These are phyloP conservation scores for Octomys mimax DNA, from an alignment of 2,797 vertebrate species.

Conservation along the genomic window DNA sequence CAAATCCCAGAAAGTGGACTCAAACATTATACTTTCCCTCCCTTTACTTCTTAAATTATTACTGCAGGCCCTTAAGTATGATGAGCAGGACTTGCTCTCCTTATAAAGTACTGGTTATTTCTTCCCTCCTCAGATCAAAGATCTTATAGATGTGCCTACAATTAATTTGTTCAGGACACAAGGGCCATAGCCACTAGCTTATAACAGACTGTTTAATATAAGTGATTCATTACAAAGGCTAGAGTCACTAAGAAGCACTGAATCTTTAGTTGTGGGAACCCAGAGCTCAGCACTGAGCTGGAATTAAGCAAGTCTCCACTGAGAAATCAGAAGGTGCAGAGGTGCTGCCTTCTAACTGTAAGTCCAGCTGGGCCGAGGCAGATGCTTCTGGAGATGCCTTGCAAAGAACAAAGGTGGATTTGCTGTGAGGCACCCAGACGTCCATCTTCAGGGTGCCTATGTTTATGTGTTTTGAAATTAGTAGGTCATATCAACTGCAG, in stretches of 20 bases:
- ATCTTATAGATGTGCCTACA: neutral
- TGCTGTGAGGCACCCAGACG: neutral
- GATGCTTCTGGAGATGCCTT: neutral
- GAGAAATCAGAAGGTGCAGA: neutral
- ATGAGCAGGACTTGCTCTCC: neutral
- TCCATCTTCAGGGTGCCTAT: neutral
- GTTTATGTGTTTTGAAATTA: neutral
- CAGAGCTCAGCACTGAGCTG: neutral
- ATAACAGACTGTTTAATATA: neutral
- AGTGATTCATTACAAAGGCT: neutral
- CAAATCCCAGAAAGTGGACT: neutral
- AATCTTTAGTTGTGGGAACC: neutral
- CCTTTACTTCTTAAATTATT: neutral
- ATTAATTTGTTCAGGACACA: neutral
- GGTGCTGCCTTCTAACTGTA: accelerated
- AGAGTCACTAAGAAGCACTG: neutral
- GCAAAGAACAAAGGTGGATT: neutral
- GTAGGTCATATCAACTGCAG: neutral
- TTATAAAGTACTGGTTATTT: neutral
- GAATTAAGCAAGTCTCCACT: neutral
- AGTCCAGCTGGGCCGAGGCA: neutral
- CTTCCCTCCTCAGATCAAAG: neutral
- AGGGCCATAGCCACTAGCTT: neutral
- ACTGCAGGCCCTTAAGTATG: neutral
- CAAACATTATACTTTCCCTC: neutral